Evolutionary conservation across 2,113 vertebrate species (phyloP).

Genomic region (Xiphophorus maculatus): DNA sequence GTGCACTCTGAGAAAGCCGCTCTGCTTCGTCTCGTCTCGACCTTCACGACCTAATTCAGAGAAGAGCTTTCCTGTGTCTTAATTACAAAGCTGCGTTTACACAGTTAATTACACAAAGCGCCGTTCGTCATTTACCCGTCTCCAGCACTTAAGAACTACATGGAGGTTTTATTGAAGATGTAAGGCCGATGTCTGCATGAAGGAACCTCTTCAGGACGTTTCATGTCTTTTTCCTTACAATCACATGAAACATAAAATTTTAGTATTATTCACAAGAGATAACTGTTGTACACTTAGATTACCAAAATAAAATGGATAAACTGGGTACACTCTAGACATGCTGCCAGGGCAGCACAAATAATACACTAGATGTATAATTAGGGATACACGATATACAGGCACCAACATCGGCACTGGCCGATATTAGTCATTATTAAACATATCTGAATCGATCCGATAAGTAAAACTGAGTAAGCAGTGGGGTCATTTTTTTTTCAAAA

Average conservation of each 20-base stretch:
- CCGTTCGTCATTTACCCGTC: slow-evolving; percentile 69
- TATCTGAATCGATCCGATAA: too few species aligned
- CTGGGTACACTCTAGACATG: background rate
- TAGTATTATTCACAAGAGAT: background rate
- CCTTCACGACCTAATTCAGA: slow-evolving; percentile 74
- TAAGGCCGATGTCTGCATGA: slow-evolving; percentile 12
- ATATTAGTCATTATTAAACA: too few species aligned
- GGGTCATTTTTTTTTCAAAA: too few species aligned
- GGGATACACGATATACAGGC: too few species aligned
- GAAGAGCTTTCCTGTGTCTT: slow-evolving; percentile 73
- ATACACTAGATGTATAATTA: too few species aligned
- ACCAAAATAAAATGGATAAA: background rate
- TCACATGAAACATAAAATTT: background rate
- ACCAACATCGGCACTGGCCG: too few species aligned
- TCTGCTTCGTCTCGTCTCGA: slow-evolving; percentile 70
- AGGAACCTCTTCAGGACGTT: background rate
- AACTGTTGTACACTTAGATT: background rate
- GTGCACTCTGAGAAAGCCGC: slow-evolving; percentile 54
- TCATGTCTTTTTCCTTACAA: background rate
- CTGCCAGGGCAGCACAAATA: too few species aligned
- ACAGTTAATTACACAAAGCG: slow-evolving; percentile 78
- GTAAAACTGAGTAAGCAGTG: too few species aligned
- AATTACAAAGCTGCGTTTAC: slow-evolving; percentile 79
- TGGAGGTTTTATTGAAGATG: slow-evolving; percentile 60
- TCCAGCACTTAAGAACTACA: slow-evolving; percentile 67